Evolutionary conservation across 2,888 invertebrate genomes (phyloP).

Genomic region (Diarsia dahlii): DNA sequence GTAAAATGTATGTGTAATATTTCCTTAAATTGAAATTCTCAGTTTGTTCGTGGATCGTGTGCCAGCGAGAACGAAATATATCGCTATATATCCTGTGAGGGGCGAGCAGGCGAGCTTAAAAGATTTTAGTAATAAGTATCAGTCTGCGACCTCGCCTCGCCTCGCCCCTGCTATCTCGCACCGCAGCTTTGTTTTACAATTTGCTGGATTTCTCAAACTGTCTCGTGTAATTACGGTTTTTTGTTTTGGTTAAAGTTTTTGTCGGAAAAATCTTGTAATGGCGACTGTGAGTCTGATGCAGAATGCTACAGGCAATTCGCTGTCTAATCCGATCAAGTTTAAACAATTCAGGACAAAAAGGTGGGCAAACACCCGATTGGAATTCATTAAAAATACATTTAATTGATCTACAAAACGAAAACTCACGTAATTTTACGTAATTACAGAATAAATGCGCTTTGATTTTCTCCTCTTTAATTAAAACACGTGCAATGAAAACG

Average conservation of each 20-base stretch:
- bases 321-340: neutral
- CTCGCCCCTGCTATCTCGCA: conserved; percentile 47
- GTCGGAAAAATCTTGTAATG: neutral
- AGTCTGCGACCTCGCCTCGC: conserved; percentile 45
- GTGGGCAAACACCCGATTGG: too few relatives aligned
- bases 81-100: conserved; percentile 52
- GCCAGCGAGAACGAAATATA: conserved; percentile 49
- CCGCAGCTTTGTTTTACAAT: conserved; percentile 61
- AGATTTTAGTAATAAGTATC: conserved; percentile 67
- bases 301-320: neutral
- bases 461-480: conserved; percentile 36
- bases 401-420: conserved; percentile 19
- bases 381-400: neutral
- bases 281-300: neutral
- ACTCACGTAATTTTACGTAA: conserved; percentile 7
- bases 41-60: conserved; percentile 52
- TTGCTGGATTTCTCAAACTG: conserved; percentile 40
- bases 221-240: conserved; percentile 47
- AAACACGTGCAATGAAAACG: conserved; percentile 37
- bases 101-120: conserved; percentile 59
- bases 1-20: conserved; percentile 59
- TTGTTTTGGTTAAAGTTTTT: conserved; percentile 25
- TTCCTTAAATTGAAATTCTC: conserved; percentile 65
- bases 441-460: conserved; percentile 2
- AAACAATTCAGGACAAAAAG: neutral